These are phyloP conservation scores for Dissostichus mawsoni DNA, from an alignment of 2,113 vertebrate genomes.

Conservation along the genomic window DNA sequence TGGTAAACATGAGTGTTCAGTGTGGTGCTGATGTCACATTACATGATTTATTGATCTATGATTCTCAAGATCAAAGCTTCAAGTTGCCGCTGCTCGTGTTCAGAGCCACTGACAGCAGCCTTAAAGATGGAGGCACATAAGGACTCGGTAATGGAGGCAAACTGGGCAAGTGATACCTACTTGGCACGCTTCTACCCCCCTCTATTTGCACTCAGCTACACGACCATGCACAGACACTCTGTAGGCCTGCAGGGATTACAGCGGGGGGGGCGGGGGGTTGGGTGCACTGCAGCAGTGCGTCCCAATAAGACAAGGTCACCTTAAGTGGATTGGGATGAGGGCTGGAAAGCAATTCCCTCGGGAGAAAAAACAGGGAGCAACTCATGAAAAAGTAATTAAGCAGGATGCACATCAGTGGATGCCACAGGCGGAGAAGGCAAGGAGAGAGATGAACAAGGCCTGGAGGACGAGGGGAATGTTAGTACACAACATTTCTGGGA, in stretches of 20 bases:
- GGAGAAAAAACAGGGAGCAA: constrained; percentile 61
- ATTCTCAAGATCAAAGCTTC: constrained; percentile 17
- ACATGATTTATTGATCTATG: constrained; percentile 37
- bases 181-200: constrained; percentile 30
- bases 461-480: constrained; percentile 42
- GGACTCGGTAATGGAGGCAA: constrained; percentile 45
- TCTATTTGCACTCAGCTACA: constrained; percentile 40
- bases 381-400: constrained; percentile 78
- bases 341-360: constrained; percentile 37
- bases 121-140: neutral
- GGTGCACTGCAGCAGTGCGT: constrained; percentile 48
- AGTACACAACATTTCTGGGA: constrained; percentile 47
- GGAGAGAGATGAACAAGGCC: constrained; percentile 39
- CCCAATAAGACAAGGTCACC: constrained; percentile 76
- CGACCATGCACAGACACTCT: constrained; percentile 21
- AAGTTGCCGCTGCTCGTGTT: constrained; percentile 13
- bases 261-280: constrained; percentile 5
- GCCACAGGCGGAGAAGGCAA: constrained; percentile 49
- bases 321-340: constrained; percentile 62
- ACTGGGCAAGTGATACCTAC: constrained; percentile 49
- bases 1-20: constrained; percentile 23
- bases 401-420: constrained; percentile 72
- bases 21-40: constrained; percentile 12
- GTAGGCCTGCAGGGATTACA: constrained; percentile 55
- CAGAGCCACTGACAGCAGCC: neutral